Conservation (phyloP, 30 jellyfish, hydroid and myxozoan species). For the Sanderia malayensis region DNA sequence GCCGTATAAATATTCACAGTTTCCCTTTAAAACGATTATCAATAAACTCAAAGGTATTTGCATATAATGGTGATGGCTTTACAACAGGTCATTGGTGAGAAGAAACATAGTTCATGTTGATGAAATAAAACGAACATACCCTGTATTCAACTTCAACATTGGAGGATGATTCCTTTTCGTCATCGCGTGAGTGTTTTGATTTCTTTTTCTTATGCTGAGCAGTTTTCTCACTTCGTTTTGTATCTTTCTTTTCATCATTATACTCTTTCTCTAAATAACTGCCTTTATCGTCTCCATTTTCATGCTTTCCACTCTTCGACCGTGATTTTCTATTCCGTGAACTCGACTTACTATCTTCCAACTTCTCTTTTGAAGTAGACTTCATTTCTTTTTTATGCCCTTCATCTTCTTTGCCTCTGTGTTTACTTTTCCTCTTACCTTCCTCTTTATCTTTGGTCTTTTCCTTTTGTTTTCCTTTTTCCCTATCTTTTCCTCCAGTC, state of each 20-base stretch:
- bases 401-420: constrained; percentile 24
- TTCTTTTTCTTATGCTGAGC: neutral
- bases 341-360: neutral
- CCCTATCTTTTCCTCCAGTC: constrained; percentile 12
- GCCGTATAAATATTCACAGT: too few species aligned
- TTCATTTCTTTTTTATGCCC: neutral
- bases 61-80: too few species aligned
- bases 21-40: too few species aligned
- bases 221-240: neutral
- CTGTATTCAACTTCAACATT: too few species aligned
- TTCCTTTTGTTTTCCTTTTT: constrained; percentile 7
- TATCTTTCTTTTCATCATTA: neutral
- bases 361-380: neutral
- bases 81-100: too few species aligned
- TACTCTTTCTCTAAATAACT: neutral
- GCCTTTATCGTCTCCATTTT: neutral
- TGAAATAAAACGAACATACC: too few species aligned
- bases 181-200: constrained; percentile 2
- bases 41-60: too few species aligned
- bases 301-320: neutral
- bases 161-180: neutral
- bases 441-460: constrained; percentile 8
- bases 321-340: neutral
- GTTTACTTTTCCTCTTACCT: neutral
- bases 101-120: too few species aligned